These are phyloP conservation scores for Macropus fuliginosus DNA, from an alignment of 2,797 vertebrate genomes.

Conservation along the genomic window DNA sequence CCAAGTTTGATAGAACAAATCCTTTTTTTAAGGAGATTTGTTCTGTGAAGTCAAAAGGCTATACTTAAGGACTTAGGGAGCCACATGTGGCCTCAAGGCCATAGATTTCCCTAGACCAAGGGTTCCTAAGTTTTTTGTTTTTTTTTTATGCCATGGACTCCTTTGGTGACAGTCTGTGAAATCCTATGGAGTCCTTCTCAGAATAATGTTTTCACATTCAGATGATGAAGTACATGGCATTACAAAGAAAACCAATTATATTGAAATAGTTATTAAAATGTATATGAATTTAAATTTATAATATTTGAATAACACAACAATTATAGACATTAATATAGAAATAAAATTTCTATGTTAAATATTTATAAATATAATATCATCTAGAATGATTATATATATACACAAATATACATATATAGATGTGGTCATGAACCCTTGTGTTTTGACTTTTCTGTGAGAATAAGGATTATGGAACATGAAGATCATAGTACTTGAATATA, in stretches of 20 bases:
- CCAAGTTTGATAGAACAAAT: no score
- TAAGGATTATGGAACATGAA: not conserved
- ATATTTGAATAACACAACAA: not conserved
- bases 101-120: not conserved
- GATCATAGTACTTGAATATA: not conserved
- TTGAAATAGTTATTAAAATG: not conserved
- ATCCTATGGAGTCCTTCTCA: not conserved
- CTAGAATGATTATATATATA: not conserved
- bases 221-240: not conserved
- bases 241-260: not conserved
- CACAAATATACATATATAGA: no score
- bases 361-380: not conserved
- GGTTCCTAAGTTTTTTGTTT: not conserved
- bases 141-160: not conserved
- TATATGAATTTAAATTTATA: not conserved
- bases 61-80: no score
- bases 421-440: not conserved
- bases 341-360: not conserved
- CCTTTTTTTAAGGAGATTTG: no score
- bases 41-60: no score
- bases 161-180: not conserved
- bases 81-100: no score
- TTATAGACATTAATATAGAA: not conserved
- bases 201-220: not conserved
- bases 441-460: not conserved